phyloP scores from a whole-genome alignment of 2,888 invertebrate genomes.

The Caenorhabditis zanzibari region DNA sequence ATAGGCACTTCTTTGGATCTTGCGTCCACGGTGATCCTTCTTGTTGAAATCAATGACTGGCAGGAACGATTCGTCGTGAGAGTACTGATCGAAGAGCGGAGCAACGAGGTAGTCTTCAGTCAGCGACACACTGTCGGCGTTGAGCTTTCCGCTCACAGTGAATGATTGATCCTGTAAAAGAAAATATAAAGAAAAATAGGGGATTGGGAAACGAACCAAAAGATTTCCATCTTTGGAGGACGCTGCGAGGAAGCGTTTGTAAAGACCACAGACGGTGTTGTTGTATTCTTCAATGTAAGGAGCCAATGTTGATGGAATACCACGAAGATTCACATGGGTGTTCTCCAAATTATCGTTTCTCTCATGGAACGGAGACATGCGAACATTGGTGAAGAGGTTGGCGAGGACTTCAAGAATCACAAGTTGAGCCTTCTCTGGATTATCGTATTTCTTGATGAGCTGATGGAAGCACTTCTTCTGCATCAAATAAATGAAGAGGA shows the following conservation, averaged over 20 bases:
- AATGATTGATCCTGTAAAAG: constrained; percentile 58
- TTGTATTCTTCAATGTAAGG: constrained; percentile 77
- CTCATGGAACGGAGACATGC: constrained; percentile 76
- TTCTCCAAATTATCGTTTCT: constrained; percentile 59
- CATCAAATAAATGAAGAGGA: constrained; percentile 80
- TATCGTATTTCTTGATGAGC: constrained; percentile 68
- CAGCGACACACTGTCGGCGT: constrained; percentile 51
- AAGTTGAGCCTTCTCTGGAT: constrained; percentile 69
- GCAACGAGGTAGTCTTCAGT: constrained; percentile 73
- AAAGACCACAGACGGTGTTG: constrained; percentile 71
- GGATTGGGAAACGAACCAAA: constrained; percentile 53
- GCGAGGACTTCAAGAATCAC: constrained; percentile 77
- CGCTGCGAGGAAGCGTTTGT: constrained; percentile 75
- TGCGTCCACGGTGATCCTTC: constrained; percentile 78
- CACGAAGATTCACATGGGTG: constrained; percentile 51
- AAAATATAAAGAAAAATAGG: background rate
- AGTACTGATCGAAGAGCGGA: constrained; percentile 75
- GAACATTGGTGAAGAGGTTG: constrained; percentile 79
- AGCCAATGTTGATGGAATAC: constrained; percentile 36
- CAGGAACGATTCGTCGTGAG: constrained; percentile 76
- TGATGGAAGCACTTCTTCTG: constrained; percentile 80
- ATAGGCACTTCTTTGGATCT: constrained; percentile 79
- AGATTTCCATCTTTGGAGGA: constrained; percentile 71
- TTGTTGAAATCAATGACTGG: constrained; percentile 71
- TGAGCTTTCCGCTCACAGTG: constrained; percentile 56